Base-by-base conservation (phyloP, 1,140 invertebrate species). In the Drosophila ficusphila region DNA sequence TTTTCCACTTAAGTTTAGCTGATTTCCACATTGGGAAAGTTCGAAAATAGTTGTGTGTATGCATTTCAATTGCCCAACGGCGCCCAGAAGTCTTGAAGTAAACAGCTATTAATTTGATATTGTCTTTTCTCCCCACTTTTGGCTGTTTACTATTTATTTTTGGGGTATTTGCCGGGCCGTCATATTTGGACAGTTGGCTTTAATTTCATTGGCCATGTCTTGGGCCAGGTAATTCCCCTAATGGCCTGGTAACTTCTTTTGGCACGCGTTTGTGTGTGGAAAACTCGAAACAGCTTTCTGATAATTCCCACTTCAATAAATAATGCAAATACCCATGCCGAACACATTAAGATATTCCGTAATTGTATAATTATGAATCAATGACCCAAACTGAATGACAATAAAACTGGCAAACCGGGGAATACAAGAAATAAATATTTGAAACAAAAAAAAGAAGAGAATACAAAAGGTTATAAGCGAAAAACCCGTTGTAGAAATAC, bases 361-460 rank as follows among this genome's bases (percentile, higher is more conserved):
- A 65, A 68, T 68, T 64, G 53, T 68, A 68, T 68, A 86, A 86
- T 85, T 81, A 77, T 73, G 68, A 88, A 77, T 81, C 81, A 88
- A 88, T 86, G 81, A 86, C 68, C 82, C 74, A 41, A 53, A 49
- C 29, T 73, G 82, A 86, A 88, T 82, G 81, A 73, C 81, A 79
- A 75, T 67, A 78, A 29, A 56, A 42, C 47, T 62, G 29, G 69
- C 34, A 51, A 65, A 72, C 60, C 58, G 57, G 33, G 34, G 52
- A 21, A 31, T 18, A 9, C 23, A 41, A 51, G 21, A 39, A 31
- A 56, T 42, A 52, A 47, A 46, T 36, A 57, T 38, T 41, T 19
- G n/a, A 14, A 33, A 6, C 11, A 56, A 56, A 23, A 31, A 58
- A 54, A 9, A 41, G 2, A 41, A 11, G n/a, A 56, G 51, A 23